Evolutionary conservation across 2,888 invertebrate species (phyloP), one percentile per base, ranked within the genome.

Genomic region (Agapostemon virescens): DNA sequence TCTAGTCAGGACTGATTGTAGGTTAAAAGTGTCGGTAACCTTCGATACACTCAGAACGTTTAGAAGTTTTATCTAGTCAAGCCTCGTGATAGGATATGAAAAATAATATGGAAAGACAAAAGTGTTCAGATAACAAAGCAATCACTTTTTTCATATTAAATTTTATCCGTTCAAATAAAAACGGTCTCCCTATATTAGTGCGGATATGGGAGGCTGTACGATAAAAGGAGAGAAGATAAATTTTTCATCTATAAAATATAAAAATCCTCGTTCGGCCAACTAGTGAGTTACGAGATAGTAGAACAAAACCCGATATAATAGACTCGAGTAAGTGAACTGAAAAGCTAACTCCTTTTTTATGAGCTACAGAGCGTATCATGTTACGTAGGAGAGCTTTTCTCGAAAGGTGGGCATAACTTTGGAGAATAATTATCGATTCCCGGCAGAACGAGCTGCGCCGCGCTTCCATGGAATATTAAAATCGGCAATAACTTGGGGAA

Each of bases 401-500:
- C 3, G 7, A 45, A n/a, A 68, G 45, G 13, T 49, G 49, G 17
- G 23, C n/a, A 42, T 33, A 71, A 45, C 45, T 30, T 45, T 23
- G 58, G 61, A 7, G 30, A 63, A 55, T 64, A 70, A 70, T 40
- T 52, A 64, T 52, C 49, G 26, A 66, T 38, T 68, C 61, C 40
- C 23, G 55, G 20, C n/a, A n/a, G 45, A 38, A 23, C 61, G 36
- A 30, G 52, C 63, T 20, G 20, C 23, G 30, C 20, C 7, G 42
- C 26, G 36, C 67, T 36, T 38, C 0, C 20, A 13, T 38, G 33
- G 36, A 55, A 80, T 67, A 74, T 69, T 70, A 68, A 82, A 77
- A 38, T 58, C 33, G 40, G 30, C 42, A 13, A 30, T n/a, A 66
- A 81, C 66, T 77, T 74, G 72, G 49, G 64, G 69, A 70, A 40